Evolutionary conservation across 1,140 invertebrate species (phyloP).

Genomic region (Saccostrea cuccullata): DNA sequence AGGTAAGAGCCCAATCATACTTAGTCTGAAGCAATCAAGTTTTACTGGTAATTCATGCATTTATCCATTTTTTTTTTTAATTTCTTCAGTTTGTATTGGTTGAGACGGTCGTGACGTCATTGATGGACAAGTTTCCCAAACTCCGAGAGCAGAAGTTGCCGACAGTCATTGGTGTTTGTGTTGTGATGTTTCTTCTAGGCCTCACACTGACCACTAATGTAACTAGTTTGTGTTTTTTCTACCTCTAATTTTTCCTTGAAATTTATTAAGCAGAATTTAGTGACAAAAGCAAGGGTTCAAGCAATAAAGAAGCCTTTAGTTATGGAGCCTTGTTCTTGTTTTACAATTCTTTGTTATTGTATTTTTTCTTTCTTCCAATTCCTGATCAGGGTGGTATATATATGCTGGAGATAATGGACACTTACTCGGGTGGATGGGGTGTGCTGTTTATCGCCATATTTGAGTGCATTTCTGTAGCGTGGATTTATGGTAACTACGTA

Average conservation of each 20-base stretch:
- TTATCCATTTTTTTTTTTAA: too few relatives aligned
- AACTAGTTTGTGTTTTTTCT: too few relatives aligned
- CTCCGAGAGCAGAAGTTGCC: constrained; percentile 77
- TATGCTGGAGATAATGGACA: constrained; percentile 90
- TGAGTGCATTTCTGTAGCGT: constrained; percentile 85
- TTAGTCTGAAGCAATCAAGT: too few relatives aligned
- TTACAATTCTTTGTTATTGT: too few relatives aligned
- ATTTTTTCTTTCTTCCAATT: too few relatives aligned
- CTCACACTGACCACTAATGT: constrained; percentile 70
- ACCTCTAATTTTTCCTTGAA: neutral
- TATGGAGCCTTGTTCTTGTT: too few relatives aligned
- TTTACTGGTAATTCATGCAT: too few relatives aligned
- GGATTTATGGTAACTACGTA: constrained; percentile 83
- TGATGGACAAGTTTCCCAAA: constrained; percentile 85
- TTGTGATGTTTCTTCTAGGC: constrained; percentile 70
- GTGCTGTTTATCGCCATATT: constrained; percentile 87
- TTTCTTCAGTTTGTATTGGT: constrained; percentile 83
- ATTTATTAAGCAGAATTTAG: neutral
- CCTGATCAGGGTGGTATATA: constrained; percentile 84
- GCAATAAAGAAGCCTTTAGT: too few relatives aligned
- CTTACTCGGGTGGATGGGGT: constrained; percentile 91
- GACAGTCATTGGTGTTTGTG: constrained; percentile 61
- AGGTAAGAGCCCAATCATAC: too few relatives aligned
- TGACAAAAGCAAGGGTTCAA: too few relatives aligned
- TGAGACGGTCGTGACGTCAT: constrained; percentile 86